These are phyloP conservation scores for Calyptomena viridis DNA, from an alignment of 2,113 vertebrate species.

Conservation along the genomic window DNA sequence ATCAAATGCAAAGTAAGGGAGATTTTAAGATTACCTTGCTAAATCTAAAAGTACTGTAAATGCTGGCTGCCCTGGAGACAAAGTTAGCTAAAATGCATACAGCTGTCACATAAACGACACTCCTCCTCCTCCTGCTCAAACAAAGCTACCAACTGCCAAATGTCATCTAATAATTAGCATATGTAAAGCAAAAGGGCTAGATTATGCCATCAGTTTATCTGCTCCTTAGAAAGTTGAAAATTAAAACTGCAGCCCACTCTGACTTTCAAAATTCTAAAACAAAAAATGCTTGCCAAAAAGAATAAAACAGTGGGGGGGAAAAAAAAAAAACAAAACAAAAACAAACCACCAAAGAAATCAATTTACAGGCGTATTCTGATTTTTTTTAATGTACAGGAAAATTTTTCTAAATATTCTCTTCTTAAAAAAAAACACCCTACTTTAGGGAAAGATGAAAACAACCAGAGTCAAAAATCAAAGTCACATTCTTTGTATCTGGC, in stretches of 20 bases:
- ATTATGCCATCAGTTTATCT: slow-evolving; percentile 71
- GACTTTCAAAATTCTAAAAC: slow-evolving; percentile 48
- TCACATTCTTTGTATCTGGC: neutral
- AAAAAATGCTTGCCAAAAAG: slow-evolving; percentile 23
- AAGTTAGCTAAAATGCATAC: slow-evolving; percentile 70
- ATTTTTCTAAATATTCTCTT: neutral
- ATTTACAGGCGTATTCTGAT: neutral
- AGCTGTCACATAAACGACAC: slow-evolving; percentile 68
- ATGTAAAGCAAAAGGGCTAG: slow-evolving; percentile 69
- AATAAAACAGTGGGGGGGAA: neutral
- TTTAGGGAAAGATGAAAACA: neutral
- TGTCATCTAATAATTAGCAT: slow-evolving; percentile 74
- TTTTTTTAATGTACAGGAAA: neutral
- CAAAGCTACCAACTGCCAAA: slow-evolving; percentile 72
- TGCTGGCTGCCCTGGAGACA: slow-evolving; percentile 36
- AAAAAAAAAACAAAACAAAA: neutral
- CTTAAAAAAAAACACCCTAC: neutral
- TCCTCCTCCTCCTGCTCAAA: slow-evolving; percentile 31
- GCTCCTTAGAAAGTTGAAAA: slow-evolving; percentile 54
- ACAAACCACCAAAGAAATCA: neutral
- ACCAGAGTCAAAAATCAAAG: neutral
- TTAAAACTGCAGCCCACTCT: slow-evolving; percentile 51
- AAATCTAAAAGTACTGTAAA: neutral
- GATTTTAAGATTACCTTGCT: neutral
- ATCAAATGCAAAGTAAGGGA: neutral